A percentile compares a stretch with the other conserved stretches of the same genome.
These are phyloP conservation scores for Cyclura pinguis DNA, from an alignment of 2,797 vertebrate genomes.

Conservation along the genomic window DNA sequence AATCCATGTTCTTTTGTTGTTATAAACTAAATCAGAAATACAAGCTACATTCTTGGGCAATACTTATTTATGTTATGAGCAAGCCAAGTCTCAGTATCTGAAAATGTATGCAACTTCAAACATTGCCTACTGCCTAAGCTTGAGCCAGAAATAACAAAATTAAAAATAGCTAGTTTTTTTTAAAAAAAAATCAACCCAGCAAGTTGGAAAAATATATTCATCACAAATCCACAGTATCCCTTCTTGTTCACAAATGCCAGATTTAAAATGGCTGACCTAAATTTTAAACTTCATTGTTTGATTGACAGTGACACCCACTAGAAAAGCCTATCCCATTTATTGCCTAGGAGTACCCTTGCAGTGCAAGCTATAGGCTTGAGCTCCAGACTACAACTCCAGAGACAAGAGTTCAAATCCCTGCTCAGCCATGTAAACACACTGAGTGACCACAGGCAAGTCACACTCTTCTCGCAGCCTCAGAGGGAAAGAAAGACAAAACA, in stretches of 20 bases:
- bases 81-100: slow-evolving; percentile 44
- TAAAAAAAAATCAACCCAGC: neutral
- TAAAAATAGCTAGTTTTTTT: slow-evolving; percentile 1
- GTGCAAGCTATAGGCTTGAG: neutral
- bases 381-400: too few species aligned
- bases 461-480: too few species aligned
- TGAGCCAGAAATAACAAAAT: slow-evolving; percentile 24
- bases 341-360: neutral
- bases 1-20: slow-evolving; percentile 62
- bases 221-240: neutral
- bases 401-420: too few species aligned
- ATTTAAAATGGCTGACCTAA: slow-evolving; percentile 17
- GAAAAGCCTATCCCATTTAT: neutral
- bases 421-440: too few species aligned
- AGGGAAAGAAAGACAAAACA: too few species aligned
- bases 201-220: neutral
- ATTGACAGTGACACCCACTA: neutral
- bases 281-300: neutral
- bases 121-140: slow-evolving; percentile 7
- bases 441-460: too few species aligned
- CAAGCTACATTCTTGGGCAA: slow-evolving; percentile 24
- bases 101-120: slow-evolving; percentile 17
- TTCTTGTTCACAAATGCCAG: neutral
- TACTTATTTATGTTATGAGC: slow-evolving; percentile 6
- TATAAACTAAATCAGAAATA: slow-evolving; percentile 47